Conservation (phyloP, 2,888 invertebrate species). For the Drosophila mayaguana region DNA sequence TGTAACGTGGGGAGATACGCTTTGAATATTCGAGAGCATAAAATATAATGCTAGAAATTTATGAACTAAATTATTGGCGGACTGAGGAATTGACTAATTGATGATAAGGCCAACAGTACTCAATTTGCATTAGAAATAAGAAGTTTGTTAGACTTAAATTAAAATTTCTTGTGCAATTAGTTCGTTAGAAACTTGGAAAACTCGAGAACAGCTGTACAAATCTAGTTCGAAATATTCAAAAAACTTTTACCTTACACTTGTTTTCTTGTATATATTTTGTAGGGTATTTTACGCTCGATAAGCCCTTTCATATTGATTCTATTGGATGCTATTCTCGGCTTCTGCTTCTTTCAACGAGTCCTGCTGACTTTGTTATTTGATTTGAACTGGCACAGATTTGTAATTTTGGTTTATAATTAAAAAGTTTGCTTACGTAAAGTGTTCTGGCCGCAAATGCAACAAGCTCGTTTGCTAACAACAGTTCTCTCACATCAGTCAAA, state of each 20-base stretch:
- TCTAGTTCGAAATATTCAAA: neutral
- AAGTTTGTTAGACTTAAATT: neutral
- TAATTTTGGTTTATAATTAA: conserved; percentile 26
- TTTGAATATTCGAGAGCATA: neutral
- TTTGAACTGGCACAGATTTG: conserved; percentile 14
- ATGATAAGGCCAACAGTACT: neutral
- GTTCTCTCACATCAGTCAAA: conserved; percentile 14
- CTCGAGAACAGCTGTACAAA: neutral
- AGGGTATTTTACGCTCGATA: neutral
- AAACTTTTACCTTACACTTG: neutral
- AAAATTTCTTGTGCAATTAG: neutral
- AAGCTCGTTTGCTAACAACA: conserved; percentile 1
- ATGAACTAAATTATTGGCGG: neutral
- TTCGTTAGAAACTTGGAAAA: neutral
- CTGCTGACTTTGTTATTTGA: conserved; percentile 23
- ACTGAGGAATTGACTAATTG: neutral
- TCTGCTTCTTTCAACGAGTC: neutral
- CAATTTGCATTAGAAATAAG: neutral
- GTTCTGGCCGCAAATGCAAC: conserved; percentile 11
- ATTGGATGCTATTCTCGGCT: neutral
- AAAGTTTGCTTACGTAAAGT: conserved; percentile 20
- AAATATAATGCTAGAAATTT: neutral
- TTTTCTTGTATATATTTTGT: no score
- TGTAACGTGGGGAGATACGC: neutral
- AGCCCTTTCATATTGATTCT: neutral